Percentiles rank a stretch among this genome's conserved stretches.
These are phyloP conservation scores for Ephydatia muelleri DNA, from an alignment of 37 sponge, comb jelly and placozoan genomes.

Conservation along the genomic window DNA sequence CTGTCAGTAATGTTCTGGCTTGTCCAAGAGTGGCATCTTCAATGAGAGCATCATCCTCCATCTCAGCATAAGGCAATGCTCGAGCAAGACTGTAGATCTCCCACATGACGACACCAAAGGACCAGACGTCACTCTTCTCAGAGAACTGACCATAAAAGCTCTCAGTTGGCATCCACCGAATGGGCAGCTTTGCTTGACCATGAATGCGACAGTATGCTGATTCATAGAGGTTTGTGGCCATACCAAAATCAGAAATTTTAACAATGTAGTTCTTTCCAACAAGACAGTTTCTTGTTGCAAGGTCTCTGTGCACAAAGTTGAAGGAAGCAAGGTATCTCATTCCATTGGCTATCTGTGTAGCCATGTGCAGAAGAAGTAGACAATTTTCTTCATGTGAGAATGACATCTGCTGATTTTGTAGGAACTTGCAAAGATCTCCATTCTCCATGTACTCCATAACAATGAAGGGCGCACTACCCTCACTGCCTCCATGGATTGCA, in stretches of 20 bases:
- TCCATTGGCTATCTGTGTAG: slow-evolving; percentile 56
- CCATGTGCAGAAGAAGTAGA: slow-evolving; percentile 43
- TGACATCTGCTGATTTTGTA: slow-evolving; percentile 38
- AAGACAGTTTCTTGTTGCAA: slow-evolving; percentile 74
- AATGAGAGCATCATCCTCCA: slow-evolving; percentile 69
- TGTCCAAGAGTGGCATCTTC: slow-evolving; percentile 63
- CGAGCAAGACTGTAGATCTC: slow-evolving; percentile 68
- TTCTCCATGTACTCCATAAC: slow-evolving; percentile 92
- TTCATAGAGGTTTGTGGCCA: slow-evolving; percentile 55
- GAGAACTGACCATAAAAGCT: slow-evolving; percentile 70
- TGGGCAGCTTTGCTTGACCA: slow-evolving; percentile 48
- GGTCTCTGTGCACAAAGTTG: slow-evolving; percentile 73
- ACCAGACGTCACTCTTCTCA: slow-evolving; percentile 64
- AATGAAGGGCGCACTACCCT: slow-evolving; percentile 48
- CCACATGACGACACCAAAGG: slow-evolving; percentile 76
- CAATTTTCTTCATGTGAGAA: slow-evolving; percentile 1
- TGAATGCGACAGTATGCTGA: slow-evolving; percentile 52
- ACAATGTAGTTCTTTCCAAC: slow-evolving; percentile 52
- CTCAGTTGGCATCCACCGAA: slow-evolving; percentile 82
- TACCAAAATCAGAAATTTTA: slow-evolving; percentile 70
- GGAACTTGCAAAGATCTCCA: slow-evolving; percentile 78
- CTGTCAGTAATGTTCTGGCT: slow-evolving; percentile 28
- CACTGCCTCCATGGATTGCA: slow-evolving; percentile 48
- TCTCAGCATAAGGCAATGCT: slow-evolving; percentile 53
- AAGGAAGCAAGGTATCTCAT: slow-evolving; percentile 69